Evolutionary conservation across 2,888 invertebrate genomes (phyloP).

Genomic region (Troides helena): DNA sequence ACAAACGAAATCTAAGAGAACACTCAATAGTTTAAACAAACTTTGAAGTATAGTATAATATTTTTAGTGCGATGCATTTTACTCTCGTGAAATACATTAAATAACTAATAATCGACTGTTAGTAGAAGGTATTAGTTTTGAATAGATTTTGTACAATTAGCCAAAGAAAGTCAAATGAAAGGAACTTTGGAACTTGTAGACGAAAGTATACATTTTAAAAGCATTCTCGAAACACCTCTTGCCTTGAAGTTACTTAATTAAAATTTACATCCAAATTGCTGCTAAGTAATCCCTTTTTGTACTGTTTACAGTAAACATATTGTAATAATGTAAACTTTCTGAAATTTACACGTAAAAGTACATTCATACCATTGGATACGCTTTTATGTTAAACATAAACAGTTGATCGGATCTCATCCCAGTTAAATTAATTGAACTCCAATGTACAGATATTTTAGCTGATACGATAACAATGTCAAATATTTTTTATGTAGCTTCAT

Average conservation of each 20-base stretch:
- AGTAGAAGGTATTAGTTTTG: not conserved
- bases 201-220: slow-evolving; percentile 16
- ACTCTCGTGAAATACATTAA: not conserved
- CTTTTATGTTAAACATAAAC: not conserved
- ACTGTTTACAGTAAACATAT: not conserved
- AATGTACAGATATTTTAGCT: not conserved
- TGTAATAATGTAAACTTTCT: not conserved
- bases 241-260: slow-evolving; percentile 6
- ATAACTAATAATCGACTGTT: not conserved
- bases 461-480: not conserved
- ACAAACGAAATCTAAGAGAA: not conserved
- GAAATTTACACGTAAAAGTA: not conserved
- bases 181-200: slow-evolving; percentile 8
- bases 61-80: not conserved
- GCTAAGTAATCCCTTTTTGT: not conserved
- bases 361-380: too few relatives aligned
- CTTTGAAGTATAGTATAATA: not conserved
- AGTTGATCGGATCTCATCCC: not conserved
- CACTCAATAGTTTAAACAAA: not conserved
- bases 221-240: slow-evolving; percentile 3
- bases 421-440: not conserved
- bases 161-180: slow-evolving; percentile 6
- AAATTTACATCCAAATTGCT: not conserved
- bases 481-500: too few relatives aligned
- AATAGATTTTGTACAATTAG: not conserved